phyloP scores from a whole-genome alignment of 2,888 invertebrate species.

The Macroteleia sp. region DNA sequence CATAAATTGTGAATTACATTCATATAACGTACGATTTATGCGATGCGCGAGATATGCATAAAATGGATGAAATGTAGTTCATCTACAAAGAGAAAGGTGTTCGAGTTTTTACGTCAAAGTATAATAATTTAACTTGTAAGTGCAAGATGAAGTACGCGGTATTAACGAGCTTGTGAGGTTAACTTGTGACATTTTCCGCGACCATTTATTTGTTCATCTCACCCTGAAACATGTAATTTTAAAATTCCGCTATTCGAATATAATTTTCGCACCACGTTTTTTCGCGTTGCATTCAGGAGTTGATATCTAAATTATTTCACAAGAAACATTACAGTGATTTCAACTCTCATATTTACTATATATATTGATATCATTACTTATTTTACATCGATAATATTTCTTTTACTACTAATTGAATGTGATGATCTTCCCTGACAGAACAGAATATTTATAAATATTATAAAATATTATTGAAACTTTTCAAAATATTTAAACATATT shows the following conservation, averaged over 20 bases:
- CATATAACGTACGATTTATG: conserved; percentile 48
- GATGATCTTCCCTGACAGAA: too few species aligned
- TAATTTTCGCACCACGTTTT: too few species aligned
- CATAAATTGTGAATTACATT: conserved; percentile 50
- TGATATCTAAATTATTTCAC: neutral
- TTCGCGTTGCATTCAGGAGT: too few species aligned
- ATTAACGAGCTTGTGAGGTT: conserved; percentile 46
- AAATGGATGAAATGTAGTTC: conserved; percentile 53
- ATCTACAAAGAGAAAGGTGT: conserved; percentile 54
- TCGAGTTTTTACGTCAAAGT: conserved; percentile 39
- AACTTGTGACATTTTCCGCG: conserved; percentile 58
- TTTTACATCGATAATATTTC: too few species aligned
- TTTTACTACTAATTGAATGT: too few species aligned
- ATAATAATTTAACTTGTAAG: conserved; percentile 57
- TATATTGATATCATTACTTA: too few species aligned
- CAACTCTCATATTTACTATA: too few species aligned
- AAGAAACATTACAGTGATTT: too few species aligned
- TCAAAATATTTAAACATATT: too few species aligned
- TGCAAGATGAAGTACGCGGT: conserved; percentile 42
- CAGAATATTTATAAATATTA: too few species aligned
- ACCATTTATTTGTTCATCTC: conserved; percentile 41
- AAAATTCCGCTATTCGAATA: conserved; percentile 11
- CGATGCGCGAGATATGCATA: conserved; percentile 47
- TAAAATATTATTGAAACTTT: too few species aligned
- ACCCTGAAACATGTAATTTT: conserved; percentile 24